These are phyloP conservation scores for Temnopleurus reevesii DNA, from an alignment of 53 echinoderm and acorn worm species.

Conservation along the genomic window DNA sequence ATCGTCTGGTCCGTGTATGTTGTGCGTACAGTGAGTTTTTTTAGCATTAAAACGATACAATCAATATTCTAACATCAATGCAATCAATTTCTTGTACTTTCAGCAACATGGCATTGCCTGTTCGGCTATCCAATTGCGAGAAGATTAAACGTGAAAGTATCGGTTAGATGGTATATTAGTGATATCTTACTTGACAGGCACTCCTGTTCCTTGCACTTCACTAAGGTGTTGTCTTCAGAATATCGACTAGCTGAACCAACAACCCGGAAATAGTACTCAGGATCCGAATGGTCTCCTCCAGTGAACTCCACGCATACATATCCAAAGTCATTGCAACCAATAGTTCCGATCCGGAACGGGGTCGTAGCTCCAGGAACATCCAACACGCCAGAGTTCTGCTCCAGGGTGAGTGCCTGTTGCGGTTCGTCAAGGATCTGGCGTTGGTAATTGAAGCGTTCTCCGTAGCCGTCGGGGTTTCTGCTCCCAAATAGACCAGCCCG, in stretches of 20 bases:
- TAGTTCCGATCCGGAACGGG: slow-evolving; percentile 71
- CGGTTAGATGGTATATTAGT: too few relatives aligned
- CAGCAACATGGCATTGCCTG: too few relatives aligned
- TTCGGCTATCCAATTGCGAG: too few relatives aligned
- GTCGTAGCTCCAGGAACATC: slow-evolving; percentile 42
- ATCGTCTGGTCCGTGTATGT: too few relatives aligned
- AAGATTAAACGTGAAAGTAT: too few relatives aligned
- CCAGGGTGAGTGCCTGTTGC: slow-evolving; percentile 55
- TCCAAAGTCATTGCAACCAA: slow-evolving; percentile 77
- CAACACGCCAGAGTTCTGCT: slow-evolving; percentile 42
- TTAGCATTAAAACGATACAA: too few relatives aligned
- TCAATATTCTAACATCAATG: too few relatives aligned
- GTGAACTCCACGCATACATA: slow-evolving; percentile 83
- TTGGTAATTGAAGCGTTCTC: slow-evolving; percentile 62
- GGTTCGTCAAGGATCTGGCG: slow-evolving; percentile 54
- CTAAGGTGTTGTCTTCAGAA: slow-evolving; percentile 64
- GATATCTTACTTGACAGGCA: slow-evolving; percentile 95
- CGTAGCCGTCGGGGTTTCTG: slow-evolving; percentile 75
- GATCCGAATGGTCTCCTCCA: slow-evolving; percentile 69
- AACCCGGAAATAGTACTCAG: slow-evolving; percentile 66
- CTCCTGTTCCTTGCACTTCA: slow-evolving; percentile 76
- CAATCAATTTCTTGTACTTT: too few relatives aligned
- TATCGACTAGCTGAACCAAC: slow-evolving; percentile 53
- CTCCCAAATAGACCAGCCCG: slow-evolving; percentile 74
- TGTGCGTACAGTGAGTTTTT: too few relatives aligned